Evolutionary conservation across 2,113 vertebrate species (phyloP).

Genomic region (Stigmatopora nigra): DNA sequence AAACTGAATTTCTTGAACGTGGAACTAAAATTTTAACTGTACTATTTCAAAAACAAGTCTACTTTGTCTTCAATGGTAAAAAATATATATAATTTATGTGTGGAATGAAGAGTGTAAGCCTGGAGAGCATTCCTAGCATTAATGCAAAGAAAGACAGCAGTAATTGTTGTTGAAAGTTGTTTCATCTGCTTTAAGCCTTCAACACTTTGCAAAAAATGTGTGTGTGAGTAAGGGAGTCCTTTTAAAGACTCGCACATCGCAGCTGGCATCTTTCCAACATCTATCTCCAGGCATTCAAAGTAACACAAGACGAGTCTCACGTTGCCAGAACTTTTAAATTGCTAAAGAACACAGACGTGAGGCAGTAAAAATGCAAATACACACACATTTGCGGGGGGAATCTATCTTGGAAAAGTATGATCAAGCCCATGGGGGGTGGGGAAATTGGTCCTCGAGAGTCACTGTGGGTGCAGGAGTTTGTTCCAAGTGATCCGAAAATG

Average conservation of each 20-base stretch:
- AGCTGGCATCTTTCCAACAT: conserved; percentile 19
- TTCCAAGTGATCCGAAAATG: too few species aligned
- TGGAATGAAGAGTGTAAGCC: conserved; percentile 28
- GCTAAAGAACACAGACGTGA: background rate
- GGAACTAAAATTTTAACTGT: too few species aligned
- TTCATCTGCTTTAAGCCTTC: conserved; percentile 18
- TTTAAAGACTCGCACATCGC: background rate
- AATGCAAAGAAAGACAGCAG: conserved; percentile 16
- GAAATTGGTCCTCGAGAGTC: too few species aligned
- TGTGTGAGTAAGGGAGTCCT: background rate
- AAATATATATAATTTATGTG: conserved; percentile 4
- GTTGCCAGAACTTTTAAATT: background rate
- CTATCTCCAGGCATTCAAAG: conserved; percentile 8
- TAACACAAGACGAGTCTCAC: background rate
- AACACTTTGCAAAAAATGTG: conserved; percentile 12
- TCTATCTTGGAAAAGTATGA: background rate
- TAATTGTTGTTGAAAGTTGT: conserved; percentile 12
- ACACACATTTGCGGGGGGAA: background rate
- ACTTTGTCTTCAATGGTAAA: too few species aligned
- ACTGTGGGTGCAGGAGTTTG: too few species aligned
- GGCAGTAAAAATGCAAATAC: background rate
- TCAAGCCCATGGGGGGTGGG: background rate
- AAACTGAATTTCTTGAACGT: background rate
- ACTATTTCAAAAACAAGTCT: too few species aligned
- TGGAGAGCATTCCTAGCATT: conserved; percentile 6